Conservation (phyloP, 2,113 vertebrate genomes). For the Calypte anna region DNA sequence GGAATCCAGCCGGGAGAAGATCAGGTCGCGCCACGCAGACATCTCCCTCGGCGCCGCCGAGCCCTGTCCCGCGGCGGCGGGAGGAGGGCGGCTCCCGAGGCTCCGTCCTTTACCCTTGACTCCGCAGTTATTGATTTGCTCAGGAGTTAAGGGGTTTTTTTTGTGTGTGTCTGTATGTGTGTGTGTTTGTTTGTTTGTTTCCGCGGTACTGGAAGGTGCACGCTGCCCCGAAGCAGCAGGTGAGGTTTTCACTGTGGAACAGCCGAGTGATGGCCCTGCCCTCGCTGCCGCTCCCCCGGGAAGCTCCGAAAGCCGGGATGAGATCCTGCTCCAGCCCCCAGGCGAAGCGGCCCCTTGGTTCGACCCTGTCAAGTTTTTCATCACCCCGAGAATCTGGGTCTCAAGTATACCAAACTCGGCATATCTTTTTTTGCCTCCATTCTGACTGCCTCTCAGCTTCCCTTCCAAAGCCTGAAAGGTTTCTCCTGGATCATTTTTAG, state of each 20-base stretch:
- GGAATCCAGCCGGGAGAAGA: neutral
- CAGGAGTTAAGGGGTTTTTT: too few species aligned
- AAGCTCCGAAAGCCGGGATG: too few species aligned
- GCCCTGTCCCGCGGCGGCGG: neutral
- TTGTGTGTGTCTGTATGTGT: too few species aligned
- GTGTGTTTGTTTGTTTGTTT: too few species aligned
- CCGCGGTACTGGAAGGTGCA: accelerated
- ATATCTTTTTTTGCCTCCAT: accelerated
- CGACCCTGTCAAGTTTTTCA: accelerated
- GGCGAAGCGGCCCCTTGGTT: accelerated
- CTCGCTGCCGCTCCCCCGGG: neutral
- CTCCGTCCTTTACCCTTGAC: neutral
- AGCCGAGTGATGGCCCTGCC: neutral
- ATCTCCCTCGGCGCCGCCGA: neutral
- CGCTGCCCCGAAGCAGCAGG: neutral
- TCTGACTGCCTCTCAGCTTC: neutral
- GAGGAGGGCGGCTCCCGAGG: neutral
- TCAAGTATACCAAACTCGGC: too few species aligned
- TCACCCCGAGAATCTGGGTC: accelerated
- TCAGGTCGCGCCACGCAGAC: neutral
- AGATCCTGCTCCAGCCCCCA: too few species aligned
- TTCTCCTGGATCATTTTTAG: neutral
- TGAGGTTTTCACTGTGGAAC: accelerated
- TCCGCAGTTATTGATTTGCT: accelerated
- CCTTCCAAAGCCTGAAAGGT: neutral